Evolutionary conservation across 2,797 vertebrate species (phyloP).

Genomic region (Eleutherodactylus coqui): DNA sequence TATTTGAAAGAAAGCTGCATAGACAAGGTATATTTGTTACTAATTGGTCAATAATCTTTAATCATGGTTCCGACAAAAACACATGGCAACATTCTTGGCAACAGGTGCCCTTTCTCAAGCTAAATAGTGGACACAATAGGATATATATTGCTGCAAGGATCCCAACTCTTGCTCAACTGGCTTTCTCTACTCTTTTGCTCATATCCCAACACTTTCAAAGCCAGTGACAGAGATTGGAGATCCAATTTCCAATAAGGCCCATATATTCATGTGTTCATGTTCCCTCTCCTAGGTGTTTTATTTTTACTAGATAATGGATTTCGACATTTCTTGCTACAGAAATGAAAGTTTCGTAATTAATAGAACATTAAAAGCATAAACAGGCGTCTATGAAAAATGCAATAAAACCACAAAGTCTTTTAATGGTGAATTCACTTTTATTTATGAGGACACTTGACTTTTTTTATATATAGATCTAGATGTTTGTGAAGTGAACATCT

Average conservation of each 20-base stretch:
- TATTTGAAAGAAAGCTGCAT: too few relatives aligned
- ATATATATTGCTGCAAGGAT: too few relatives aligned
- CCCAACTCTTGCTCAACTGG: not conserved
- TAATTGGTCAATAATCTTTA: too few relatives aligned
- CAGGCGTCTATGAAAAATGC: not conserved
- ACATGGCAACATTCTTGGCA: too few relatives aligned
- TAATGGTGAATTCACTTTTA: not conserved
- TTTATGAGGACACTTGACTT: constrained; percentile 29
- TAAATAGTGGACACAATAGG: too few relatives aligned
- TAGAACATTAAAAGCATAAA: not conserved
- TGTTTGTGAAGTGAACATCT: constrained; percentile 32
- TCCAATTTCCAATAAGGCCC: not conserved
- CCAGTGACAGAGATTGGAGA: not conserved
- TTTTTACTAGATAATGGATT: not conserved
- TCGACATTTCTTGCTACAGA: not conserved
- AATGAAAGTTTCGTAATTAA: not conserved
- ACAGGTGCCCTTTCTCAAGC: too few relatives aligned
- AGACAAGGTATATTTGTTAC: too few relatives aligned
- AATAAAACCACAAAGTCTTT: not conserved
- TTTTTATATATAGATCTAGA: constrained; percentile 21
- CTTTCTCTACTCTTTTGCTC: not conserved
- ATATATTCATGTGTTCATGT: not conserved
- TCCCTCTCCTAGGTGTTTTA: not conserved
- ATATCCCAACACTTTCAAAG: not conserved
- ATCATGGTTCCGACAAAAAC: too few relatives aligned